Evolutionary conservation across 2,113 vertebrate genomes (phyloP).

Genomic region (Indri indri): DNA sequence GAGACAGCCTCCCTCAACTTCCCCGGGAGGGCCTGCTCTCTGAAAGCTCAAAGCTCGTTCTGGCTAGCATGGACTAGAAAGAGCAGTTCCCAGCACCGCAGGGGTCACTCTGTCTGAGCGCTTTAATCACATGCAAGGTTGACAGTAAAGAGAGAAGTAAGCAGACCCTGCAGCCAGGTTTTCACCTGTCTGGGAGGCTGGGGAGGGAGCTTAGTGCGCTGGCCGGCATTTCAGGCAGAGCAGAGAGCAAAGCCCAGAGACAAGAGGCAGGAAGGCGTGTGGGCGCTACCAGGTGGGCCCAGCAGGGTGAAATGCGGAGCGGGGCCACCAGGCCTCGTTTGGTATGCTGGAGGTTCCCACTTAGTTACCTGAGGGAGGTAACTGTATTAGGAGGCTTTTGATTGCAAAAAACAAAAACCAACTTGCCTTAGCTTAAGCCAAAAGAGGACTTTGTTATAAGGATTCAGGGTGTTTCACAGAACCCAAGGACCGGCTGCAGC

Average conservation of each 20-base stretch:
- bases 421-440: neutral
- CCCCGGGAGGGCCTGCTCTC: neutral
- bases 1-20: neutral
- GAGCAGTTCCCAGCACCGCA: neutral
- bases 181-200: neutral
- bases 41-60: neutral
- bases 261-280: neutral
- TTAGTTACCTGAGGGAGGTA: neutral
- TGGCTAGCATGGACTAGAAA: neutral
- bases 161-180: neutral
- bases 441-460: neutral
- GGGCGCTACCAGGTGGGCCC: neutral
- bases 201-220: neutral
- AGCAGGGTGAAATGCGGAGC: neutral
- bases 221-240: neutral
- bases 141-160: neutral
- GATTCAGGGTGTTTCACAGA: neutral
- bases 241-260: neutral
- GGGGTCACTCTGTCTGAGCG: neutral
- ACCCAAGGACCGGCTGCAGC: neutral
- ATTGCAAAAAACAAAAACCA: neutral
- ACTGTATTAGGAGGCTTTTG: neutral
- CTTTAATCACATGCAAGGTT: constrained; percentile 60
- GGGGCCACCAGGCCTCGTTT: neutral
- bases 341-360: neutral